These are phyloP conservation scores for Drosophila elegans DNA, from an alignment of 1,140 invertebrate species.

Conservation along the genomic window DNA sequence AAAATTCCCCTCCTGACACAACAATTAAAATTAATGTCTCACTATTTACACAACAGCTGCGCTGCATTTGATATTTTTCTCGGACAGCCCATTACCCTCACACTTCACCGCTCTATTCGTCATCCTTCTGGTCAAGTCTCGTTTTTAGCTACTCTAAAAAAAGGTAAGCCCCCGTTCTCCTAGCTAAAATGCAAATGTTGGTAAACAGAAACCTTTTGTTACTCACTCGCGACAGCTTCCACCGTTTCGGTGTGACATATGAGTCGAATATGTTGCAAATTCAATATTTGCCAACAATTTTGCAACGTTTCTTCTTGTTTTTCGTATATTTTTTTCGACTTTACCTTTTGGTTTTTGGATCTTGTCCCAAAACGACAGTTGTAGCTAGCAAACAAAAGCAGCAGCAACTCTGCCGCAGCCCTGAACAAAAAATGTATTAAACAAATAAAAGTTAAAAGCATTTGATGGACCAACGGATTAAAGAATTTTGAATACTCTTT, in stretches of 20 bases:
- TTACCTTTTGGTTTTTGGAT: conserved; percentile 28
- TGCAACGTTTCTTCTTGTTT: conserved; percentile 66
- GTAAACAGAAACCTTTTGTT: conserved; percentile 81
- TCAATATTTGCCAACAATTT: conserved; percentile 85
- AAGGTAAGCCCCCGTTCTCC: conserved; percentile 24
- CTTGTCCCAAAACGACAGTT: conserved; percentile 58
- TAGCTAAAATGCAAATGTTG: conserved; percentile 57
- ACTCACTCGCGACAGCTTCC: conserved; percentile 66
- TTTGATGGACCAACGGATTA: conserved; percentile 50
- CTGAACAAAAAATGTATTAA: conserved; percentile 49
- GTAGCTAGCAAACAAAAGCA: conserved; percentile 65
- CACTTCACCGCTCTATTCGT: conserved; percentile 9
- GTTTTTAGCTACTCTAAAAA: conserved; percentile 43
- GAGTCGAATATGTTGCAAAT: conserved; percentile 84
- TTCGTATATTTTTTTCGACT: conserved; percentile 20
- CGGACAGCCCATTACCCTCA: neutral
- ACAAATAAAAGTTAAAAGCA: conserved; percentile 79
- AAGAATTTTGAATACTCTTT: conserved; percentile 28
- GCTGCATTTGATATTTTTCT: conserved; percentile 56
- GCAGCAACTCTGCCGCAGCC: conserved; percentile 20
- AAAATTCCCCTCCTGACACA: conserved; percentile 14
- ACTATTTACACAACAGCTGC: conserved; percentile 78
- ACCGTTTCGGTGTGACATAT: conserved; percentile 63
- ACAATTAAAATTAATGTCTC: conserved; percentile 78
- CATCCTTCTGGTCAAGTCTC: conserved; percentile 31